phyloP scores from a whole-genome alignment of 2,113 vertebrate genomes.

The Rhagologus leucostigma region DNA sequence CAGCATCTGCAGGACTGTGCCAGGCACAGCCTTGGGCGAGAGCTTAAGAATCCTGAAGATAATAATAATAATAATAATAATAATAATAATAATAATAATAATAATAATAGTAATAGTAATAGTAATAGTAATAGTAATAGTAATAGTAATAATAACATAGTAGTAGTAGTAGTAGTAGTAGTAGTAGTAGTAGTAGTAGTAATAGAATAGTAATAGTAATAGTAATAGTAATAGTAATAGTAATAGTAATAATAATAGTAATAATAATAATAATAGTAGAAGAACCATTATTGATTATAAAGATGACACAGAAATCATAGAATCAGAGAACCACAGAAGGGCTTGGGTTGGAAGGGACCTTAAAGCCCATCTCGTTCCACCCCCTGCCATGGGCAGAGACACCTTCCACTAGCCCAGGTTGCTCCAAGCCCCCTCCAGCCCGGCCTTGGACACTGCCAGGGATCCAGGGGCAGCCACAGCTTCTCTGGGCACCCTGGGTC shows the following conservation, averaged over 20 bases:
- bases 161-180: neutral
- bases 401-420: neutral
- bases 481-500: neutral
- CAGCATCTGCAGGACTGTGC: neutral
- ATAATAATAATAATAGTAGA: neutral
- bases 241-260: too few relatives aligned
- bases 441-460: neutral
- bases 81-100: neutral
- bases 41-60: neutral
- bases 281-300: neutral
- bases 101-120: too few relatives aligned
- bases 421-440: neutral
- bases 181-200: neutral
- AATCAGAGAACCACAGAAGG: neutral
- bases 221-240: neutral
- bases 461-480: neutral
- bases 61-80: neutral
- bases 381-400: neutral
- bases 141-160: rapidly evolving
- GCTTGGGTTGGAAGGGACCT: neutral
- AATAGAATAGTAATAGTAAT: too few relatives aligned
- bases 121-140: neutral
- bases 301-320: neutral
- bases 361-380: neutral
- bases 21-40: neutral